Evolutionary conservation across 2,797 vertebrate species (phyloP).

Genomic region (Rhadinocentrus ornatus): DNA sequence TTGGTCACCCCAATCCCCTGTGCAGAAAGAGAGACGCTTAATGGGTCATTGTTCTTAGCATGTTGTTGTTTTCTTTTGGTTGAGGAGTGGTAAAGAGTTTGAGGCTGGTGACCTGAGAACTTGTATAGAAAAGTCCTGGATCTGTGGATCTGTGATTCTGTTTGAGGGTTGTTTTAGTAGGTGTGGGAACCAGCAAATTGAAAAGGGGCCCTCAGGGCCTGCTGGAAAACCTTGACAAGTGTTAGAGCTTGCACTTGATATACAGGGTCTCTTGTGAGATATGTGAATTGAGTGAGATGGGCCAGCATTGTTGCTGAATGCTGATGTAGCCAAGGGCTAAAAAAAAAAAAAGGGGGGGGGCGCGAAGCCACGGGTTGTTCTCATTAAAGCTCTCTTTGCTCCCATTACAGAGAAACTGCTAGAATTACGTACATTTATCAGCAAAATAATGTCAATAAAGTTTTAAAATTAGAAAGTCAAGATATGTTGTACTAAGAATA

Average conservation of each 20-base stretch:
- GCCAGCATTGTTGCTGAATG: constrained; percentile 59
- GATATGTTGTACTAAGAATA: background rate
- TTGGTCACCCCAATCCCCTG: constrained; percentile 56
- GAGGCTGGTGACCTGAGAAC: constrained; percentile 63
- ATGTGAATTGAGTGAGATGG: constrained; percentile 56
- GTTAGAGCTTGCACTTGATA: constrained; percentile 61
- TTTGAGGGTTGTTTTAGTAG: constrained; percentile 52
- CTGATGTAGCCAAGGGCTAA: constrained; percentile 57
- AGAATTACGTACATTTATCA: background rate
- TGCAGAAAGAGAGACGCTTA: constrained; percentile 67
- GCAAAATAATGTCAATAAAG: background rate
- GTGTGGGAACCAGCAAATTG: constrained; percentile 76
- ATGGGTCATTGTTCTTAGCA: constrained; percentile 71
- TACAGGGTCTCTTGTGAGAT: constrained; percentile 62
- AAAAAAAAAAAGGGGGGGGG: constrained; percentile 25
- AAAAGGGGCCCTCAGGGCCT: constrained; percentile 63
- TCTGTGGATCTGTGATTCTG: constrained; percentile 63
- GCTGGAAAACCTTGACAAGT: constrained; percentile 64
- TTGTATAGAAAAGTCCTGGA: constrained; percentile 54
- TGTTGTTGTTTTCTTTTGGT: constrained; percentile 71
- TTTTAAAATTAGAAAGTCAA: constrained; percentile 20
- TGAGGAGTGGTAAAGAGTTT: constrained; percentile 48
- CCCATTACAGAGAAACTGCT: constrained; percentile 15
- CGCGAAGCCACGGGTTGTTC: constrained; percentile 28
- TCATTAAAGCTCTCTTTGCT: constrained; percentile 1